Evolutionary conservation across 2,888 invertebrate genomes (phyloP), one percentile per base, ranked within the genome.

Genomic region (Drosophila setosimentum): DNA sequence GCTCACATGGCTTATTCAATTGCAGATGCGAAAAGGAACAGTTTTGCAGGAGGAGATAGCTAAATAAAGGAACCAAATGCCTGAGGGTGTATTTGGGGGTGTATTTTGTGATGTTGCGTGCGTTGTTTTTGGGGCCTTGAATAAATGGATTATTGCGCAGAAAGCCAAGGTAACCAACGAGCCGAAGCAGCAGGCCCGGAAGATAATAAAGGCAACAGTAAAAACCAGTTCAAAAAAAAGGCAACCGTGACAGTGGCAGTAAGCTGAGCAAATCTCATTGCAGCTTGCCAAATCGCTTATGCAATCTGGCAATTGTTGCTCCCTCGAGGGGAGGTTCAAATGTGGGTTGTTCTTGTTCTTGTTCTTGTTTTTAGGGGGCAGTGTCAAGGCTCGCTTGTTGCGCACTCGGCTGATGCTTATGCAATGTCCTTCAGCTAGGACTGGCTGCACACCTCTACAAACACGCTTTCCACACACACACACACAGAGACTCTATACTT

Each of bases 311-410:
- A 82, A 82, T 86, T 84, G 81, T 79, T 81, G 79, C 81, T 66
- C 57, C 48, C 48, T 24, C 32, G 67, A 40, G 42, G 27, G 29
- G 10, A 16, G 24, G 60, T 50, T 50, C 29, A 27, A 54, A 7
- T n/a, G 27, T 45, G 61, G 67, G 33, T 65, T 60, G 45, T n/a
- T 29, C 8, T 42, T 30, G 27, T n/a, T n/a, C n/a, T n/a, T n/a
- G 37, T 32, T 49, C n/a, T 35, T 78, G 67, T 51, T 32, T 79
- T 68, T 53, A 21, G 65, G 54, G 73, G 68, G 68, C 84, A 84
- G 68, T 69, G 75, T 80, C 85, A 83, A 80, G 83, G 87, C 33
- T 62, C 40, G 86, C 86, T 84, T 84, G 87, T 85, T 86, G 87
- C 87, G 73, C 84, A 86, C 80, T 73, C 73, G 68, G 61, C 67